A percentile compares a stretch with the other conserved stretches of the same genome.
Evolutionary conservation across 2,797 vertebrate genomes (phyloP).

Genomic region (Schizopygopsis pylzovi): DNA sequence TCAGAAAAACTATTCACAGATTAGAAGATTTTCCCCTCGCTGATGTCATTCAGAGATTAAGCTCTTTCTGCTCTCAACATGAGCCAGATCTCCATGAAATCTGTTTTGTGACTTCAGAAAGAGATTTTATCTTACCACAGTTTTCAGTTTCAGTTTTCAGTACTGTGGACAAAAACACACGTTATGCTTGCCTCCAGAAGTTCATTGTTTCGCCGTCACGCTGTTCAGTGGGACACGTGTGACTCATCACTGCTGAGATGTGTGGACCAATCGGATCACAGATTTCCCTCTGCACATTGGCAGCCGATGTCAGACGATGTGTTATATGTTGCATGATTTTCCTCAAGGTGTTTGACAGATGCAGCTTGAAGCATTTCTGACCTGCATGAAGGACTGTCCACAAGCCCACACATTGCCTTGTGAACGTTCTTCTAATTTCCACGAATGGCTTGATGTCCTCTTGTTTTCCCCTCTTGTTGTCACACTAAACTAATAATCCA

Average conservation of each 20-base stretch:
- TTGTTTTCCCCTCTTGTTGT: neutral
- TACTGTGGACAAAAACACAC: neutral
- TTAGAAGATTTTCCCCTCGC: slow-evolving; percentile 6
- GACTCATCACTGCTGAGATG: slow-evolving; percentile 53
- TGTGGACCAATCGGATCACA: slow-evolving; percentile 24
- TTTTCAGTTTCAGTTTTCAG: neutral
- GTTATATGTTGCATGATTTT: slow-evolving; percentile 12
- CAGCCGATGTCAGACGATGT: slow-evolving; percentile 13
- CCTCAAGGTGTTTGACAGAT: slow-evolving; percentile 31
- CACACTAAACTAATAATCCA: neutral
- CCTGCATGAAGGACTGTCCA: neutral
- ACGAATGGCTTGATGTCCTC: neutral
- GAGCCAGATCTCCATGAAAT: slow-evolving; percentile 24
- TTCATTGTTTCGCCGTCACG: slow-evolving; percentile 13
- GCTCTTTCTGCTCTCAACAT: slow-evolving; percentile 8
- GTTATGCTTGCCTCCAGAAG: neutral
- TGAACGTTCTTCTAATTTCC: neutral
- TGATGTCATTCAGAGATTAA: slow-evolving; percentile 23
- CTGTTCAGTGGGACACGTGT: slow-evolving; percentile 26
- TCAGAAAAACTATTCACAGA: slow-evolving; percentile 14
- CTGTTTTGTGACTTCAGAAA: neutral
- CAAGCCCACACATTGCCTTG: neutral
- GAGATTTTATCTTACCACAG: neutral
- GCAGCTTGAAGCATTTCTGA: neutral
- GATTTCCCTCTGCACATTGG: slow-evolving; percentile 5